These are phyloP conservation scores for Chamaetylas fuelleborni DNA, from an alignment of 2,113 vertebrate species.

Conservation along the genomic window DNA sequence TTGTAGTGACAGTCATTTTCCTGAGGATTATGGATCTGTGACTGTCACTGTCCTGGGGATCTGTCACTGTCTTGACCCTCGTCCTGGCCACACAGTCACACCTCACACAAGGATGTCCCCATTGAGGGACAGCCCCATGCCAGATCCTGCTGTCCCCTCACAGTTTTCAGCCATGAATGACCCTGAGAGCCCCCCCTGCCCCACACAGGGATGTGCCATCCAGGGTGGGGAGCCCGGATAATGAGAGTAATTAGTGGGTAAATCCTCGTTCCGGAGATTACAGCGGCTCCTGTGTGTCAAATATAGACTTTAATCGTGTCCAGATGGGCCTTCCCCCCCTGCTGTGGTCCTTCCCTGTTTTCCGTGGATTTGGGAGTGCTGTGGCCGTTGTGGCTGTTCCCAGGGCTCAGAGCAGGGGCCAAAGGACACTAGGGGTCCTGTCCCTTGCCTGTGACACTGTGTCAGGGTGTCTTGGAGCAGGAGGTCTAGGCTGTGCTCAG, in stretches of 20 bases:
- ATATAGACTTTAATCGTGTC: neutral
- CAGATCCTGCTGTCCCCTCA: neutral
- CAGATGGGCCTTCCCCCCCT: neutral
- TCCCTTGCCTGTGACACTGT: neutral
- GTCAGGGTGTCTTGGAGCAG: neutral
- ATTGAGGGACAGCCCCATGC: neutral
- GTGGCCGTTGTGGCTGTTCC: neutral
- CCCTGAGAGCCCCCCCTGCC: accelerated
- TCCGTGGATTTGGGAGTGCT: neutral
- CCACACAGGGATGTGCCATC: neutral
- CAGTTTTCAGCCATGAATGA: neutral
- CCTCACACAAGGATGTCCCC: accelerated
- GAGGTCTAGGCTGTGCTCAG: neutral
- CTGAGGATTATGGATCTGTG: too few relatives aligned
- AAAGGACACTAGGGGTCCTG: neutral
- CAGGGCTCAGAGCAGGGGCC: neutral
- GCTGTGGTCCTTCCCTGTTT: neutral
- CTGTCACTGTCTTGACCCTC: neutral
- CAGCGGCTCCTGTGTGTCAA: neutral
- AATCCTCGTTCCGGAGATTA: neutral
- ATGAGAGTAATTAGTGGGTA: neutral
- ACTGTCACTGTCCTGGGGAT: neutral
- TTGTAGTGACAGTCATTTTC: too few relatives aligned
- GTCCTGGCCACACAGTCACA: accelerated
- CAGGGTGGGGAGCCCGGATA: accelerated